Base-by-base conservation (phyloP, 2,113 vertebrate species). In the Oplegnathus fasciatus region DNA sequence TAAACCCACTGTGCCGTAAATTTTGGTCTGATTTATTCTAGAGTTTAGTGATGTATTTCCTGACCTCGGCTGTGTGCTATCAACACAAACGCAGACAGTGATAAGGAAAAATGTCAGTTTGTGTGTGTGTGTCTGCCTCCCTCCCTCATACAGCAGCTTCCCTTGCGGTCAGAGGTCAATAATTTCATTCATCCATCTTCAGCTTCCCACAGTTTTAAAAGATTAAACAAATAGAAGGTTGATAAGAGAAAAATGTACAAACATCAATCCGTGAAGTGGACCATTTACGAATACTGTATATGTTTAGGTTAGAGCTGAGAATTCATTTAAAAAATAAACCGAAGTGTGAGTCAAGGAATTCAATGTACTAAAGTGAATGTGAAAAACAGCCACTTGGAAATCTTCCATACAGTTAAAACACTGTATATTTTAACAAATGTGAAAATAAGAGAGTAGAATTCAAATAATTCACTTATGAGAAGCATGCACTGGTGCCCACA, bases 191-290 rank as follows among this genome's bases (percentile, higher is more conserved):
- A 84, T 37, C 24, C 34, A 58, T 66, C 62, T 71, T 74, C 9
- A 22, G 15, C 54, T 46, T 84, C 46, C 50, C 70, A 76, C 13
- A 75, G 32, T 78, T 82, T 82, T 85, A 46, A 78, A 73, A 80
- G 30, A 86, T 80, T 78, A 67, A 85, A 71, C 57, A 78, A 83
- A 82, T 22, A 60, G 14, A n/a, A 9, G n/a, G 75, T 48, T 61
- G 24, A 84, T 55, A 44, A 24, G n/a, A 44, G 54, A 67, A 58
- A 74, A 60, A 80, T 46, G 15, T 28, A n/a, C 15, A 18, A 17
- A 83, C 68, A 48, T 60, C 28, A n/a, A 70, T 70, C 62, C 18
- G 24, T n/a, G 20, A 70, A 80, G 78, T 15, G 15, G 26, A 65
- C n/a, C 42, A 42, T 78, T 83, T 46, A 42, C 32, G 75, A 68